phyloP scores from a whole-genome alignment of 2,888 invertebrate genomes.

The Steinernema hermaphroditum region DNA sequence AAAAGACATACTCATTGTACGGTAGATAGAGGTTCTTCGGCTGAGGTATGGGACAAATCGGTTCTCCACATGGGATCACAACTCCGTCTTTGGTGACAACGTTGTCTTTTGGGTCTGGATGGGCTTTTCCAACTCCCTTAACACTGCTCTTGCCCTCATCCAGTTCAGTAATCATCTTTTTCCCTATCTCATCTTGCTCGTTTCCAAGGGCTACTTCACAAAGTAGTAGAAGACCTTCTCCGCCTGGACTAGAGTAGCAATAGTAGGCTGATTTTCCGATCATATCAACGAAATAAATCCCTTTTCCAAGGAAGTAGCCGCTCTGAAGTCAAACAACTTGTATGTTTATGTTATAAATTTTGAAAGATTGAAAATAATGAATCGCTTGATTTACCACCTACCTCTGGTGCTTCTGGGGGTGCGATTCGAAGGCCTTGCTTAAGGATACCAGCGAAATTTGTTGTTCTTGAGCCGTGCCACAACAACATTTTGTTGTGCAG shows the following conservation, averaged over 20 bases:
- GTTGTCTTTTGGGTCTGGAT: slow-evolving; percentile 77
- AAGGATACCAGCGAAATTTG: slow-evolving; percentile 92
- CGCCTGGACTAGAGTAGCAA: slow-evolving; percentile 43
- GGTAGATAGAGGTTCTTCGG: slow-evolving; percentile 42
- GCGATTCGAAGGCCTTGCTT: slow-evolving; percentile 87
- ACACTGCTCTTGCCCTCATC: slow-evolving; percentile 84
- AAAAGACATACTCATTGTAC: slow-evolving; percentile 62
- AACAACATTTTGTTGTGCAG: slow-evolving; percentile 54
- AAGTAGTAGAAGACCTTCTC: slow-evolving; percentile 81
- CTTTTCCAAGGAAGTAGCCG: slow-evolving; percentile 93
- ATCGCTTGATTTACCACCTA: no score
- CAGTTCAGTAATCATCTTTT: slow-evolving; percentile 71
- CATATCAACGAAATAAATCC: slow-evolving; percentile 94
- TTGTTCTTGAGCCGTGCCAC: slow-evolving; percentile 87
- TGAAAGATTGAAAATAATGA: no score
- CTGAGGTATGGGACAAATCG: background rate
- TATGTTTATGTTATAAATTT: no score
- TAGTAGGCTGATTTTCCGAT: slow-evolving; percentile 77
- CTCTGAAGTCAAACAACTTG: slow-evolving; percentile 64
- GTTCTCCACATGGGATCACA: slow-evolving; percentile 68
- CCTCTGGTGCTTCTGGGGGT: slow-evolving; percentile 91
- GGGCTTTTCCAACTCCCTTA: slow-evolving; percentile 78
- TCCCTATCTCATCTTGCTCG: slow-evolving; percentile 72
- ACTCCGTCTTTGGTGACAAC: slow-evolving; percentile 73
- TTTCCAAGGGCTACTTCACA: slow-evolving; percentile 89